Evolutionary conservation across 2,888 invertebrate genomes (phyloP), one percentile per base, ranked within the genome.

Genomic region (Strigamia maritima): DNA sequence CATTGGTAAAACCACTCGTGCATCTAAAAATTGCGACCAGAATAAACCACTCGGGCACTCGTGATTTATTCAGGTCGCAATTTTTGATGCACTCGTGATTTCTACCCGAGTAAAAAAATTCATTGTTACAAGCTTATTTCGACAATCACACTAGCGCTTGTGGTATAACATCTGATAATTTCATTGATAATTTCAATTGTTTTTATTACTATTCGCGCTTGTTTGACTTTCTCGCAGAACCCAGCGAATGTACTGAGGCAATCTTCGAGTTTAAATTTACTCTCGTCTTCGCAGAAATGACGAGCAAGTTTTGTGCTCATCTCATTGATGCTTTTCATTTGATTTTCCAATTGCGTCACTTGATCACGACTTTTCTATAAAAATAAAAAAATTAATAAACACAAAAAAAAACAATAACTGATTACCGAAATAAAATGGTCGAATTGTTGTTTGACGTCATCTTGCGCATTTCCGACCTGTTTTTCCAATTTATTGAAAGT

Each of bases 211-310:
- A 86, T 85, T 35, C 83, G 82, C 75, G 87, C 87, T 76, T 85
- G 84, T 65, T 85, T 83, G 24, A 87, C 84, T 81, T 86, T 86
- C 75, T 84, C 84, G 79, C 86, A 86, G 81, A 88, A 87, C 40
- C 84, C 85, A 70, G 85, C 84, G 81, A 88, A 85, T 22, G 85
- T 84, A 10, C 81, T 83, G 19, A 88, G 83, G 77, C 86, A 87
- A 79, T 87, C 87, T 80, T 87, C 87, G 1, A 87, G 82, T 80
- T 86, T 85, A 81, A 88, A 87, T 70, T 84, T 85, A 4, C 82
- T 82, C 75, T 85, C 85, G 80, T 87, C 86, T 82, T 88, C 88
- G 82, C 87, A 87, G 82, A 87, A 87, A 82, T 87, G 86, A 7
- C 82, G 81, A 0, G 86, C 86, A 26, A 88, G 82, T 79, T 84